A percentile compares a stretch with the other conserved stretches of the same genome.
Conservation (phyloP, 2,113 vertebrate species). For the Macquaria ambigua region DNA sequence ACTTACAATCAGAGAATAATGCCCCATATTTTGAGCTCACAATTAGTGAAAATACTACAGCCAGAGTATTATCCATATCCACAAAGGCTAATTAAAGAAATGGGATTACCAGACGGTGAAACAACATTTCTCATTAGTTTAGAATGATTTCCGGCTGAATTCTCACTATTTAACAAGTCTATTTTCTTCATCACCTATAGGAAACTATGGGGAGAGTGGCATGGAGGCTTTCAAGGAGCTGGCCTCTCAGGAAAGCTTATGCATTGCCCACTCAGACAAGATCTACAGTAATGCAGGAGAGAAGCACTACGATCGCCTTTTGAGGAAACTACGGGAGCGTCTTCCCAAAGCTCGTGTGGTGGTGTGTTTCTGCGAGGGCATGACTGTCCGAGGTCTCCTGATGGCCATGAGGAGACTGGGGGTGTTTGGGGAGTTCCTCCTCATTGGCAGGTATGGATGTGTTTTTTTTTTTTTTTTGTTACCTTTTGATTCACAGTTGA, state of each 20-base stretch:
- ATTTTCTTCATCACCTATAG: slow-evolving; percentile 75
- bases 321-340: slow-evolving; percentile 93
- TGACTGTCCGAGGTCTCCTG: slow-evolving; percentile 96
- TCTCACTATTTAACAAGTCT: background rate
- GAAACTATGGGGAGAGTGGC: slow-evolving; percentile 98
- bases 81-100: background rate
- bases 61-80: background rate
- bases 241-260: slow-evolving; percentile 95
- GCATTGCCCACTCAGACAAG: slow-evolving; percentile 98
- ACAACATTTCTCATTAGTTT: slow-evolving; percentile 1
- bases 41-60: slow-evolving; percentile 1
- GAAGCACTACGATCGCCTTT: slow-evolving; percentile 94
- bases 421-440: slow-evolving; percentile 93
- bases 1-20: background rate
- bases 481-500: slow-evolving; percentile 28
- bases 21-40: background rate
- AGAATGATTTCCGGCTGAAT: background rate
- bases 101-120: background rate
- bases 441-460: slow-evolving; percentile 93
- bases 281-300: slow-evolving; percentile 99
- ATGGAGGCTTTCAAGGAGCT: slow-evolving; percentile 99
- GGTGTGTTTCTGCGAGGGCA: slow-evolving; percentile 98
- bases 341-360: slow-evolving; percentile 97
- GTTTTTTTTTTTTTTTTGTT: background rate
- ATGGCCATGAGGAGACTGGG: slow-evolving; percentile 96